Evolutionary conservation across 2,113 vertebrate species (phyloP), one percentile per base, ranked within the genome.

Genomic region (Sphaerodactylus townsendi): DNA sequence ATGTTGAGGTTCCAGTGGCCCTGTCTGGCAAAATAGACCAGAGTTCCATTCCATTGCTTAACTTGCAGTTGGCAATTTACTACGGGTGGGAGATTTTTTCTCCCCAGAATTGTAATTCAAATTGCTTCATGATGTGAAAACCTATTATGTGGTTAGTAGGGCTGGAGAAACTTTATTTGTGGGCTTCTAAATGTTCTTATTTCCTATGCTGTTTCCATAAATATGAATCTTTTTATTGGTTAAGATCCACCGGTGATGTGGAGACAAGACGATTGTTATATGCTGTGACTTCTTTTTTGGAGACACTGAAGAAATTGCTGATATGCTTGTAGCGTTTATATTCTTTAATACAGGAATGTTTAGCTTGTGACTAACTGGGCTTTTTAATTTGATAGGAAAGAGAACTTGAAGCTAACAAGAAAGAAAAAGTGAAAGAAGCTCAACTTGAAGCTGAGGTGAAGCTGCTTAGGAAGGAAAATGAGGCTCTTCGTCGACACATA

Each of bases 401-500:
- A 93, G 98, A 99, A 89, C 96, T 99, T 65, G 96, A 98, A 95
- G 96, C 97, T 90, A 98, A 95, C 91, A 99, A 98, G 95, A 99
- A 98, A 93, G 98, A 98, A 93, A 98, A 99, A 83, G 93, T 99
- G 78, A 96, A 97, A 86, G 98, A 98, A 95, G 97, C 96, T n/a
- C 97, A 97, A 82, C 91, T 99, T 89, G 98, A 99, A 90, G 96
- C 97, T 15, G 99, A 99, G 84, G 96, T 97, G 79, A 97, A 97
- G 86, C 94, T 99, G 62, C 94, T 96, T 73, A 98, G 97, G 90
- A 99, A 98, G 80, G 99, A 99, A 86, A 99, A 99, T 2, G 99
- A 99, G 92, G 98, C 98, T 39, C 98, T 99, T 50, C 98, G 99
- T 65, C 97, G 98, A 92, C 98, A 99, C 89, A 98, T 99, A 89